Evolutionary conservation across 1,140 invertebrate genomes (phyloP).

Genomic region (Procambarus clarkii): DNA sequence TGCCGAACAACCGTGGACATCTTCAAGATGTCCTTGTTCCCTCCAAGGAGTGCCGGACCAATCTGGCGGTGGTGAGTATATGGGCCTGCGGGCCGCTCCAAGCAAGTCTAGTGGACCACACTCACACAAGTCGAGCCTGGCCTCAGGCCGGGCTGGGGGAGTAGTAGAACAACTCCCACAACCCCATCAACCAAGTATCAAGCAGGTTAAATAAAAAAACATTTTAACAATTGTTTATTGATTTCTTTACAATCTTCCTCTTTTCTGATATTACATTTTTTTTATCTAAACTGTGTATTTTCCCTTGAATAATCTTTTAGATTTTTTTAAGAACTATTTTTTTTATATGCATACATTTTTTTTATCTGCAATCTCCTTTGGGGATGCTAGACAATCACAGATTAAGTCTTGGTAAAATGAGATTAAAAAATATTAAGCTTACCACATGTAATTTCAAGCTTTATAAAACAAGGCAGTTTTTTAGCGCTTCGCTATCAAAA

Average conservation of each 20-base stretch:
- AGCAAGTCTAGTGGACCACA: too few species aligned
- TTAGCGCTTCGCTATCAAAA: background rate
- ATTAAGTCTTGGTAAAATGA: background rate
- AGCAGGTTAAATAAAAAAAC: too few species aligned
- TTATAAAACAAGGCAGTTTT: background rate
- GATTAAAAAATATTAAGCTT: background rate
- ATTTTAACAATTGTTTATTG: constrained; percentile 1
- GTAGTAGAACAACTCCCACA: too few species aligned
- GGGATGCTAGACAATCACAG: constrained; percentile 10
- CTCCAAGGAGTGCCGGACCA: too few species aligned
- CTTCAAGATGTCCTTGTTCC: too few species aligned
- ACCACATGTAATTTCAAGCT: background rate
- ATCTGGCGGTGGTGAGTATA: too few species aligned
- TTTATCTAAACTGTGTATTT: constrained; percentile 7
- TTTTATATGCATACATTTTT: background rate
- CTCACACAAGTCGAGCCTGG: too few species aligned
- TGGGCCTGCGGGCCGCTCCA: too few species aligned
- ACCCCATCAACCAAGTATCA: too few species aligned
- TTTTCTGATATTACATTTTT: constrained; percentile 13
- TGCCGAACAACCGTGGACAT: too few species aligned
- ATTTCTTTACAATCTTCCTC: constrained; percentile 6
- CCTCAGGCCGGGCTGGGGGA: too few species aligned
- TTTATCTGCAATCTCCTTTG: background rate
- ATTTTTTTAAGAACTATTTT: background rate
- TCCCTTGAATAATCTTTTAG: background rate